A percentile compares a stretch with the other conserved stretches of the same genome.
phyloP scores from a whole-genome alignment of 2,113 vertebrate species.

The Chlorodrepanis virens region DNA sequence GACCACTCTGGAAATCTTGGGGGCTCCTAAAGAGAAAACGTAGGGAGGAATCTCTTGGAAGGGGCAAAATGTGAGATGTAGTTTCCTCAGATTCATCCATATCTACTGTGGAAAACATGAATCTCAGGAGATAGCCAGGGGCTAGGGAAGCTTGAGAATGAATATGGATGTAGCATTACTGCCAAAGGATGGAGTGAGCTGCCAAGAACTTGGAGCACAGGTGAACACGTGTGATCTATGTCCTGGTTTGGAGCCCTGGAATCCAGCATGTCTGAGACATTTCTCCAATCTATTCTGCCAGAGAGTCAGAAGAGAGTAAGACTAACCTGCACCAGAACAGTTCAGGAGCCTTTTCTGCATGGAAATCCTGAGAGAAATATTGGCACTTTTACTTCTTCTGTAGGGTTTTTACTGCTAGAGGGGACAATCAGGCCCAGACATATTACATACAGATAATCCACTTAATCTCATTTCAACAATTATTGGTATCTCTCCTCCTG shows the following conservation, averaged over 20 bases:
- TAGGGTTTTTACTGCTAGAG: neutral
- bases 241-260: neutral
- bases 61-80: rapidly evolving
- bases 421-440: neutral
- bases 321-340: neutral
- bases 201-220: neutral
- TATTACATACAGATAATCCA: constrained; percentile 25
- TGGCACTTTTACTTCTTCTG: neutral
- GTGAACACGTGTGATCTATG: neutral
- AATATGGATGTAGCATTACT: neutral
- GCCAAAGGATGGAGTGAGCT: neutral
- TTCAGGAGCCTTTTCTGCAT: neutral
- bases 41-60: neutral
- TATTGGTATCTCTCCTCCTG: neutral
- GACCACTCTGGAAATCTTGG: neutral
- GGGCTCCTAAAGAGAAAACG: neutral
- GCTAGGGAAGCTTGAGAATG: neutral
- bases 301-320: neutral
- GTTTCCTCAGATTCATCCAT: neutral
- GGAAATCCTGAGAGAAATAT: neutral
- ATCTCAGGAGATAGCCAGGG: neutral
- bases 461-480: constrained; percentile 37
- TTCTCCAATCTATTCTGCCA: neutral
- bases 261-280: neutral
- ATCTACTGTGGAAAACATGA: neutral